Conservation (phyloP, 2,113 vertebrate genomes). For the Pelusios castaneus region DNA sequence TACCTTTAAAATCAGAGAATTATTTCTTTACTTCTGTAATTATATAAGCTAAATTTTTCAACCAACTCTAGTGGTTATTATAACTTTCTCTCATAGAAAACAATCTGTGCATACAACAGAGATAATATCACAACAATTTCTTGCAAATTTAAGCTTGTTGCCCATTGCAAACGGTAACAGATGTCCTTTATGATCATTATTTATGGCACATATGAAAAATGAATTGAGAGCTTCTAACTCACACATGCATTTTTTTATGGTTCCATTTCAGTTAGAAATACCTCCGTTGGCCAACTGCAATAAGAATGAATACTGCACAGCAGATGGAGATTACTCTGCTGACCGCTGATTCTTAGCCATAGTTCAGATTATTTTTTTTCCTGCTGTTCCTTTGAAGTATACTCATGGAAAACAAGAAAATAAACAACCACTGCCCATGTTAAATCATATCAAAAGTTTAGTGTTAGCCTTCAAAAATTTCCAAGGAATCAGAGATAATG, state of each 20-base stretch:
- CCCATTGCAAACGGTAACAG: not conserved
- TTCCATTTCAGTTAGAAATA: not conserved
- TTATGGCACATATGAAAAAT: not conserved
- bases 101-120: not conserved
- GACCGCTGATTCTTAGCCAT: slow-evolving; percentile 60
- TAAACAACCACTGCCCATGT: not conserved
- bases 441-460: not conserved
- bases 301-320: not conserved
- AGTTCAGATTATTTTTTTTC: slow-evolving; percentile 46
- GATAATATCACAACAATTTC: not conserved
- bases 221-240: not conserved
- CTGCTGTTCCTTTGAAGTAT: not conserved
- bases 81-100: not conserved
- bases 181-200: not conserved
- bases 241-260: not conserved
- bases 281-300: slow-evolving; percentile 14
- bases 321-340: slow-evolving; percentile 62
- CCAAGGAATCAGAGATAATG: not conserved
- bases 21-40: not conserved
- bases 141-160: not conserved
- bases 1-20: not conserved
- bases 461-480: not conserved
- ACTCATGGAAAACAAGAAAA: slow-evolving; percentile 22
- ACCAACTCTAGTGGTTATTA: not conserved
- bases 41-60: not conserved